Base-by-base conservation (phyloP, 2,113 vertebrate genomes). In the Polyodon spathula region DNA sequence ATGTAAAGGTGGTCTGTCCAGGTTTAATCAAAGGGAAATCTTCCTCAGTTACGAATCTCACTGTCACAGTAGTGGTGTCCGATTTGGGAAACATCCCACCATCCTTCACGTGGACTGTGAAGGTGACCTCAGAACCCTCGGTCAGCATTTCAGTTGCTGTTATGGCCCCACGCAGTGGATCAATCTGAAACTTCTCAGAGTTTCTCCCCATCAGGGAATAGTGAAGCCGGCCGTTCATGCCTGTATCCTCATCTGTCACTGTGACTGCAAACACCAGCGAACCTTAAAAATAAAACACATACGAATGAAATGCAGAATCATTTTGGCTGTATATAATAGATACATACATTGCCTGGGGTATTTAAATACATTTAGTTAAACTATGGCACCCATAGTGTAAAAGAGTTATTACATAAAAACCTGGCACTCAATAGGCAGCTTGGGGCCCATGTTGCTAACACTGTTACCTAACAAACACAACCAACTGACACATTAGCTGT, bases 251-350 rank as follows among this genome's bases (percentile, higher is more conserved):
- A 41, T 99, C 96, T 0, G 94, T 97, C 67, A 98, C 96, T 0
- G 96, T 99, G 11, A 97, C 96, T 0, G 96, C 94, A 78, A 99
- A 99, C 60, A 99, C 91, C 5, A 98, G 84, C 0, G 92, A 90
- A 54, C 93, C 96, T 99, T 27, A 65, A n/a, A 50, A 4, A 76
- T 75, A 0, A 54, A 68, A 67, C 11, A 69, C 59, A 69, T 10
- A 46, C 2, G 65, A 39, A 63, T 27, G 1, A 27, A 2, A 27
- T 27, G 27, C 27, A 2, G 27, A 27, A 27, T 27, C 27, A 27
- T 27, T 27, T 1, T 27, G 27, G 27, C 27, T 27, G 27, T 27
- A 3, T 27, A 27, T 27, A 27, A 27, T 3, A 27, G 27, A 27
- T 27, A 3, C 27, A 27, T 27, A 27, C 27, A 27, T 2, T 27